Percentiles rank a stretch among this genome's conserved stretches.
Conservation (phyloP, 2,888 invertebrate genomes). For the Athalia rosae region DNA sequence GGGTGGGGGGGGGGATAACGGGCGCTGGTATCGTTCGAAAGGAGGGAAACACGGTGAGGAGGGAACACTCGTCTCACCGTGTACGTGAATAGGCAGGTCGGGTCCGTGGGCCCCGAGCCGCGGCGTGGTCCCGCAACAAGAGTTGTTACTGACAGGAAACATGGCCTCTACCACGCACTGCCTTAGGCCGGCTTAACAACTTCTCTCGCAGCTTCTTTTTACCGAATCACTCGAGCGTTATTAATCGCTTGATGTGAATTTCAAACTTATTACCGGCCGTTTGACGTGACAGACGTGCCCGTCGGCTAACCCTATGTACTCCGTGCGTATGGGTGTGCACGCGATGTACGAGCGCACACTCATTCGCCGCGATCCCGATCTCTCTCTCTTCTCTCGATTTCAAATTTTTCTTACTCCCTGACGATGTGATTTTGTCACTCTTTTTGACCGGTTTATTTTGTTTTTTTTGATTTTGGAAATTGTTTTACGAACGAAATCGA, state of each 20-base stretch:
- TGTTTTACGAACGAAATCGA: no score
- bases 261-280: slow-evolving; percentile 67
- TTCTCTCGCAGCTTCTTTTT: slow-evolving; percentile 67
- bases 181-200: slow-evolving; percentile 64
- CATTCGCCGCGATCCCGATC: slow-evolving; percentile 37
- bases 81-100: not conserved
- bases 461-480: not conserved
- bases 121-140: slow-evolving; percentile 49
- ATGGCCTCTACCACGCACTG: slow-evolving; percentile 58
- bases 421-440: no score
- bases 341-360: slow-evolving; percentile 46
- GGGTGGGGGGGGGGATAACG: no score
- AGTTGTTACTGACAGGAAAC: slow-evolving; percentile 70
- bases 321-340: no score
- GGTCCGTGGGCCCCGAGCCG: slow-evolving; percentile 50
- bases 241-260: slow-evolving; percentile 72
- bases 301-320: slow-evolving; percentile 12
- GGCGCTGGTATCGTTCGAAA: not conserved
- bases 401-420: no score
- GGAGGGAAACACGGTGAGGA: not conserved
- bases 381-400: slow-evolving; percentile 12
- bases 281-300: slow-evolving; percentile 65
- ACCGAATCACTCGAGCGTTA: slow-evolving; percentile 68
- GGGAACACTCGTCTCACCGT: not conserved
- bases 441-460: not conserved